Evolutionary conservation across 2,113 vertebrate species (phyloP), one percentile per base, ranked within the genome.

Genomic region (Psephotus haematonotus): DNA sequence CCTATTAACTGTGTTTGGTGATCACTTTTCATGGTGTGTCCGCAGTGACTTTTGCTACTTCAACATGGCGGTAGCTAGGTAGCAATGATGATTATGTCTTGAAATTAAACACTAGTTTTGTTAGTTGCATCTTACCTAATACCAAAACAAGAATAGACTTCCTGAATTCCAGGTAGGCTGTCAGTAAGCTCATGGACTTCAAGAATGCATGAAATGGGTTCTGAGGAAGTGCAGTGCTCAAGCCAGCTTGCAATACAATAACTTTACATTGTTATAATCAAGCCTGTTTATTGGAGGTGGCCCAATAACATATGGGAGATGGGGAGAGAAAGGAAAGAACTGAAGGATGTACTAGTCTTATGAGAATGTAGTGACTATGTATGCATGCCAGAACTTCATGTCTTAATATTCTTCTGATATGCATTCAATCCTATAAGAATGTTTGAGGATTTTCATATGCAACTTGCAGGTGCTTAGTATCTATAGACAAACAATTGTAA

Each of bases 281-380:
- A 41, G 6, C 13, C 59, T 82, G 33, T 47, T 92, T 55, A 5
- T 43, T 29, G 27, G 59, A 80, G 24, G 4, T 50, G 29, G 13
- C 49, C 18, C 13, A 55, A 0, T 35, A 22, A 27, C n/a, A 17
- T 68, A 6, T 46, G 29, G 18, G 20, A 49, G 37, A 14, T 57
- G 17, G 39, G 46, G 15, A 70, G 62, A 49, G 14, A 10, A 94
- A 23, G 28, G 57, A 59, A 24, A 35, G 37, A 68, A 19, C 14
- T 20, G 33, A 44, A 78, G 47, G 24, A 25, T 67, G 16, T 39
- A 18, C 33, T 65, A 17, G 46, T 53, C 10, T 43, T 52, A 20
- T 1, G 3, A 65, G 68, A n/a, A n/a, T 4, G 2, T 27, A 43
- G 31, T 78, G n/a, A 31, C 20, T 78, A 1, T 6, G 4, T 52